A percentile compares a stretch with the other conserved stretches of the same genome.
Evolutionary conservation across 2,888 invertebrate genomes (phyloP).

Genomic region (Aphodius sticticus): DNA sequence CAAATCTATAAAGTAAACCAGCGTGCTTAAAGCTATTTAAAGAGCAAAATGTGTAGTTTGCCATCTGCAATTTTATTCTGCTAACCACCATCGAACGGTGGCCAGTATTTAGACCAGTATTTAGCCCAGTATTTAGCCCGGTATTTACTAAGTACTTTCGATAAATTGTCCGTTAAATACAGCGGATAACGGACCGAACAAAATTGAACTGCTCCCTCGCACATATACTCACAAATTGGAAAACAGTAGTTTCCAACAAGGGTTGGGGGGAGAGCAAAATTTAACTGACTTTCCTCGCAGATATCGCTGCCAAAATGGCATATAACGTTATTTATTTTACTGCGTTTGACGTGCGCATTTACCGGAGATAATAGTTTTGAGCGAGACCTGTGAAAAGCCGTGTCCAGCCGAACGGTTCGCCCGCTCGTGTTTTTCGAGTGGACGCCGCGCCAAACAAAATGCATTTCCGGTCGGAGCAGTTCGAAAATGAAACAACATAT

Average conservation of each 20-base stretch:
- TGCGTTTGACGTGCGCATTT: background rate
- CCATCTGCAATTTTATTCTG: no score
- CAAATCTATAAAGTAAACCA: no score
- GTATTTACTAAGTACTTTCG: background rate
- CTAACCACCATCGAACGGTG: no score
- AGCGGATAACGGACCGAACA: background rate
- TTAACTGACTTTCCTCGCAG: background rate
- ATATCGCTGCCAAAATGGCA: background rate
- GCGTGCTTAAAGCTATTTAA: no score
- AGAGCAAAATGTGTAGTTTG: no score
- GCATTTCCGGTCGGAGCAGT: background rate
- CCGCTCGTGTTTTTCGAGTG: background rate
- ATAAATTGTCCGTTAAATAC: background rate
- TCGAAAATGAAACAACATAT: background rate
- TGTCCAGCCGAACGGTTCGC: background rate
- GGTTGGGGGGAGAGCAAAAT: background rate
- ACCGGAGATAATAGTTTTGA: background rate
- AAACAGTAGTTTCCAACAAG: background rate
- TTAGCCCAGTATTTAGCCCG: background rate
- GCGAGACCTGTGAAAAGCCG: background rate
- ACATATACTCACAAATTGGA: background rate
- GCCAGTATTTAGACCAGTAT: no score
- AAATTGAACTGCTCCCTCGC: background rate
- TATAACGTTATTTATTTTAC: slow-evolving; percentile 4
- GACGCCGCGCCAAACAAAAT: background rate